Conservation (phyloP, 2,888 invertebrate genomes). For the Caenorhabditis sp. region DNA sequence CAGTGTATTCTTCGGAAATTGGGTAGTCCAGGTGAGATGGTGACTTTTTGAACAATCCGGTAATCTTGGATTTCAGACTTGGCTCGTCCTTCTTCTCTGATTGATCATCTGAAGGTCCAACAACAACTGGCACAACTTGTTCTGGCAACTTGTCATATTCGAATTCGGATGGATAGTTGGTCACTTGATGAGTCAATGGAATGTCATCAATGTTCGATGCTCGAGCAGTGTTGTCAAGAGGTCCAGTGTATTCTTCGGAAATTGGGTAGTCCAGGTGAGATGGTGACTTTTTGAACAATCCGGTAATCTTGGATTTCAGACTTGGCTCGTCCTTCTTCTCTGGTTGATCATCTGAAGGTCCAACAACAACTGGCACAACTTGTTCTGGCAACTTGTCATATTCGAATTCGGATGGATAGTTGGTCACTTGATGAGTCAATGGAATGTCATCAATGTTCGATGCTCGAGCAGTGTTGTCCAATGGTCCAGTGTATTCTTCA, state of each 20-base stretch:
- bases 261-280: conserved; percentile 51
- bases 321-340: conserved; percentile 10
- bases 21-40: conserved; percentile 22
- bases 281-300: conserved; percentile 31
- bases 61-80: conserved; percentile 18
- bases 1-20: conserved; percentile 17
- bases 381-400: no score
- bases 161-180: conserved; percentile 5
- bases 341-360: conserved; percentile 11
- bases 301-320: conserved; percentile 30
- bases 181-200: conserved; percentile 10
- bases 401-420: no score
- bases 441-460: no score
- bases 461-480: no score
- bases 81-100: conserved; percentile 28
- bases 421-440: no score
- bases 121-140: conserved; percentile 8
- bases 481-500: no score
- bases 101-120: conserved; percentile 13
- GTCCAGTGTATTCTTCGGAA: conserved; percentile 43
- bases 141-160: conserved; percentile 2
- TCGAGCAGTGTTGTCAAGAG: conserved; percentile 39
- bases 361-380: no score
- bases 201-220: conserved; percentile 12
- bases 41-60: conserved; percentile 28